Evolutionary conservation across 2,888 invertebrate species (phyloP).

Genomic region (Pardosa pseudoannulata): DNA sequence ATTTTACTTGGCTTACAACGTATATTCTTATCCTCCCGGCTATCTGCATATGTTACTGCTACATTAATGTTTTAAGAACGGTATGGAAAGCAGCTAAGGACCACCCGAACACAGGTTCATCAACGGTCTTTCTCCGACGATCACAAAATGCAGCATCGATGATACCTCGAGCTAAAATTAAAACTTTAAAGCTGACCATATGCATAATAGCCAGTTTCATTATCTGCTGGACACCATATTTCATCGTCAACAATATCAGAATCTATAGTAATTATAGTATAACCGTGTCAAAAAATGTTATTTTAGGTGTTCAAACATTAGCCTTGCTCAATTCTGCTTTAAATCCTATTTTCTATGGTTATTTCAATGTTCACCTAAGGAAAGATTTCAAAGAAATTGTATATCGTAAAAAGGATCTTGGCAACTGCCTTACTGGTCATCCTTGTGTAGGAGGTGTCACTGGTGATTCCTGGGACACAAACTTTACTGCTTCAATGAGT

Average conservation of each 20-base stretch:
- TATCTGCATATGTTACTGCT: conserved; percentile 78
- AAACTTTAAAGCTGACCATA: conserved; percentile 79
- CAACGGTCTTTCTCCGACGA: conserved; percentile 49
- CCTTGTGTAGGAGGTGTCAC: conserved; percentile 17
- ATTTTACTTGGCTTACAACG: conserved; percentile 78
- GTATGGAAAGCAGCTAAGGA: conserved; percentile 76
- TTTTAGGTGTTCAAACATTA: conserved; percentile 77
- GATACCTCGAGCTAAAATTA: conserved; percentile 79
- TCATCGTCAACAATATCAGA: conserved; percentile 78
- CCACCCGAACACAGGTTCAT: conserved; percentile 22
- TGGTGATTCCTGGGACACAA: conserved; percentile 51
- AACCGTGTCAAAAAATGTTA: conserved; percentile 76
- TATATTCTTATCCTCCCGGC: conserved; percentile 79
- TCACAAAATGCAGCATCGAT: conserved; percentile 74
- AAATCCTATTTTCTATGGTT: conserved; percentile 79
- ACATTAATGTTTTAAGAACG: conserved; percentile 78
- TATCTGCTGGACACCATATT: conserved; percentile 79
- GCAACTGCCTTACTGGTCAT: conserved; percentile 34
- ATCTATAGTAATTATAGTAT: conserved; percentile 78
- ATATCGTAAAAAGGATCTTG: conserved; percentile 54
- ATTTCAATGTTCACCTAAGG: conserved; percentile 77
- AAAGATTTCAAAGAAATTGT: conserved; percentile 74
- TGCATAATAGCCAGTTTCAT: conserved; percentile 78
- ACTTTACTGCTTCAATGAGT: conserved; percentile 25
- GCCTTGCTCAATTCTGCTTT: conserved; percentile 77